Base-by-base conservation (phyloP, 1,140 invertebrate genomes). In the Colletes gigas region DNA sequence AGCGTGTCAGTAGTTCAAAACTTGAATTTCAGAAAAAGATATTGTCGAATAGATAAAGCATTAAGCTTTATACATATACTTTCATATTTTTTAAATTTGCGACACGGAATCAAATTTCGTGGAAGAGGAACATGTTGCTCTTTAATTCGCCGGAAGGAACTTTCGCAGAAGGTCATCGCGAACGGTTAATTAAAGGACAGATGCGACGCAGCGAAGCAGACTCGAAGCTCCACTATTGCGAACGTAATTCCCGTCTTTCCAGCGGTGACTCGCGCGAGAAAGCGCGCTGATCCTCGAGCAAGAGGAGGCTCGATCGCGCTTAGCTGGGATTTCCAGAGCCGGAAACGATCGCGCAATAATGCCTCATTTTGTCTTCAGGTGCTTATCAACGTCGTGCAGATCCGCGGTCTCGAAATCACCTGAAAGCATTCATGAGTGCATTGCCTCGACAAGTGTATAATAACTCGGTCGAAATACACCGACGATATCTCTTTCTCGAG, bases 281-380 rank as follows among this genome's bases (percentile, higher is more conserved):
- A 77, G 70, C 69, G 68, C 39, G 57, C 68, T 10, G 44, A 67
- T 57, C 59, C 50, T 85, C 15, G 54, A 54, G 70, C 52, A 68
- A 63, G 39, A 75, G 70, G 59, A 62, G 71, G 60, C 70, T 59
- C 75, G 83, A 85, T 85, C 79, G 71, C 54, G 57, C 72, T 77
- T 62, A 60, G 67, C 65, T 41, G 66, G 69, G 57, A 30, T 30
- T 14, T 67, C 65, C 54, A 41, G 73, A 78, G 66, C 69, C 50
- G 79, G 84, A 85, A 85, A 85, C 74, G 74, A 86, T 86, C 75
- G 57, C 67, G 66, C 77, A 81, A 87, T 86, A 87, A 86, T 76
- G 76, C 62, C 78, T 59, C 82, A 78, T 87, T 86, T 81, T 83
- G 74, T 84, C 74, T 70, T 50, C 82, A 59, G 41, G 75, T 78